These are phyloP conservation scores for Linnaemya vulpina DNA, from an alignment of 2,888 invertebrate genomes.

Conservation along the genomic window DNA sequence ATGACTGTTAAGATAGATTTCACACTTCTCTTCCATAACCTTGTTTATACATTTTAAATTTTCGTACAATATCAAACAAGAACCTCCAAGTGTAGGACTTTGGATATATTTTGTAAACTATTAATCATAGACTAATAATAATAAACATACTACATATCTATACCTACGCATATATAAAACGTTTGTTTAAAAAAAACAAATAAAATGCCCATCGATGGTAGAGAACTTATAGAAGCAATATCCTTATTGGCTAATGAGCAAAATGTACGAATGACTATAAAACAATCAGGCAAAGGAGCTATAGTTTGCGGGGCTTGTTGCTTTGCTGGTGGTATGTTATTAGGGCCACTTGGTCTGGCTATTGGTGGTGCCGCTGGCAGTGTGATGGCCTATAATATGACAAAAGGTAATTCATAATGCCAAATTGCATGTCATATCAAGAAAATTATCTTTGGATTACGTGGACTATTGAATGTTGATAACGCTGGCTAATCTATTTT, in stretches of 20 bases:
- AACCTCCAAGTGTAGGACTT: no score
- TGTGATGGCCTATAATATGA: conserved; percentile 78
- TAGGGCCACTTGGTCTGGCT: conserved; percentile 81
- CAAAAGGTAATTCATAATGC: conserved; percentile 76
- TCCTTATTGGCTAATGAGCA: conserved; percentile 80
- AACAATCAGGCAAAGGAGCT: conserved; percentile 80
- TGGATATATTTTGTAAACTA: no score
- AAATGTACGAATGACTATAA: conserved; percentile 79
- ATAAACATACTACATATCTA: no score
- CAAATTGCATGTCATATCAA: background rate
- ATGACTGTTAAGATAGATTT: no score
- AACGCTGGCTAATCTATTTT: conserved; percentile 19
- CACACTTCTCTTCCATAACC: no score
- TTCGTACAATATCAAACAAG: no score
- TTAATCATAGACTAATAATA: no score
- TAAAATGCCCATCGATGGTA: conserved; percentile 80
- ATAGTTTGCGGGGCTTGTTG: conserved; percentile 79
- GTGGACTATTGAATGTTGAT: conserved; percentile 14
- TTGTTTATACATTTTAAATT: no score
- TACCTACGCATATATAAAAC: no score
- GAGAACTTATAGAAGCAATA: conserved; percentile 80
- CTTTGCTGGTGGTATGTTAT: conserved; percentile 80
- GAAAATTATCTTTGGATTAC: conserved; percentile 43
- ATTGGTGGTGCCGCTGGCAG: conserved; percentile 81
- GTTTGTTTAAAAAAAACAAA: conserved; percentile 5